Percentiles rank a stretch among this genome's conserved stretches.
These are phyloP conservation scores for Rissa tridactyla DNA, from an alignment of 2,113 vertebrate genomes.

Conservation along the genomic window DNA sequence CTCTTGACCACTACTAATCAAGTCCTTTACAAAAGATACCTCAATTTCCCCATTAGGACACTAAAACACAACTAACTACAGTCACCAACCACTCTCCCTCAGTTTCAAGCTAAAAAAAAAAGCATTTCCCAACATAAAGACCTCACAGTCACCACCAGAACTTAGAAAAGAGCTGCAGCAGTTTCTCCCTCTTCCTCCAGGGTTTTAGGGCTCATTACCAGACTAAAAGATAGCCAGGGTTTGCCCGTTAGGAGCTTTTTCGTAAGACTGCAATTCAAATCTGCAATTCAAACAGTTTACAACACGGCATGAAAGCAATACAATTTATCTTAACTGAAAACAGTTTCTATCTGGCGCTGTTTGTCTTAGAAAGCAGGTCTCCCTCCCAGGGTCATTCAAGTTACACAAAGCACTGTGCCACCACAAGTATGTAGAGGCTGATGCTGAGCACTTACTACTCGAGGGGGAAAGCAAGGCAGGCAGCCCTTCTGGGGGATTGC, in stretches of 20 bases:
- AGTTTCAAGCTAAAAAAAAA: neutral
- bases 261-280: neutral
- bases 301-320: neutral
- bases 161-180: neutral
- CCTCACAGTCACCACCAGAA: neutral
- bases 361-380: neutral
- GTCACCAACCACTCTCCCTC: neutral
- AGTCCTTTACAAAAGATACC: neutral
- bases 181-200: neutral
- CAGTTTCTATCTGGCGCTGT: neutral
- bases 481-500: rapidly evolving
- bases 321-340: neutral
- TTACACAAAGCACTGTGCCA: neutral
- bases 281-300: neutral
- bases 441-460: neutral
- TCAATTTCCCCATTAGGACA: neutral
- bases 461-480: neutral
- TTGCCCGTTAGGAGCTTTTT: neutral
- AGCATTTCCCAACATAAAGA: neutral
- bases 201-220: neutral
- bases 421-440: neutral
- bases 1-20: neutral
- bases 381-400: neutral
- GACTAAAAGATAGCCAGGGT: neutral
- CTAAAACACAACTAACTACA: neutral